Conservation (phyloP, 2,888 invertebrate genomes). For the Tetranychus truncatus region DNA sequence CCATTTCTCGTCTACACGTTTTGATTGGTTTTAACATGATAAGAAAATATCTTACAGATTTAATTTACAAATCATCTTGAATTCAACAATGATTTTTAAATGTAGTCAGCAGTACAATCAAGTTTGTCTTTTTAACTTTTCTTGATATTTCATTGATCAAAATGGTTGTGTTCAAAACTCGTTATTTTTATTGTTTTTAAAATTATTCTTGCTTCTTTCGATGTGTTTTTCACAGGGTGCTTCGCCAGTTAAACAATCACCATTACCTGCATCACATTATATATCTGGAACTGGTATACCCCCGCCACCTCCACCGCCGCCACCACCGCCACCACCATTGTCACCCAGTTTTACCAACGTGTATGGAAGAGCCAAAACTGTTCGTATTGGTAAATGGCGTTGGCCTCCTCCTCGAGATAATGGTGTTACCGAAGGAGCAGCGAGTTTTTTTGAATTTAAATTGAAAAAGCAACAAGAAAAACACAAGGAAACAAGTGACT, state of each 20-base stretch:
- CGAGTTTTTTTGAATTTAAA: conserved; percentile 61
- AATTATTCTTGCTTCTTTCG: not conserved
- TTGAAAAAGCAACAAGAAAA: conserved; percentile 24
- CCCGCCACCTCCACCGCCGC: conserved; percentile 36
- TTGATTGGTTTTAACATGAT: too few relatives aligned
- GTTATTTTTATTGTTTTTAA: not conserved
- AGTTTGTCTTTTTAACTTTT: too few relatives aligned
- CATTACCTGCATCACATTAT: not conserved
- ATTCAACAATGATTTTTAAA: too few relatives aligned
- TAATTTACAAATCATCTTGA: too few relatives aligned
- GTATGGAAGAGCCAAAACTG: conserved; percentile 79
- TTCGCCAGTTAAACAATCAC: not conserved
- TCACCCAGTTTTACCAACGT: conserved; percentile 36
- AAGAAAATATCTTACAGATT: too few relatives aligned
- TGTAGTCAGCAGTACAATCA: too few relatives aligned
- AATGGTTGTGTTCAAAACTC: not conserved
- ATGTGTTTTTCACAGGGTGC: not conserved
- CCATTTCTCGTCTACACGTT: too few relatives aligned
- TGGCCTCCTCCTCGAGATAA: conserved; percentile 72
- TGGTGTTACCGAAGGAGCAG: conserved; percentile 22
- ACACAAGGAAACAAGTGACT: conserved; percentile 5
- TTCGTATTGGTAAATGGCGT: conserved; percentile 76
- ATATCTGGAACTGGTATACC: not conserved
- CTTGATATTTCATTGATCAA: too few relatives aligned
- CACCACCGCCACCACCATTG: conserved; percentile 76